Conservation (phyloP, 2,113 vertebrate species). For the Plecotus auritus region DNA sequence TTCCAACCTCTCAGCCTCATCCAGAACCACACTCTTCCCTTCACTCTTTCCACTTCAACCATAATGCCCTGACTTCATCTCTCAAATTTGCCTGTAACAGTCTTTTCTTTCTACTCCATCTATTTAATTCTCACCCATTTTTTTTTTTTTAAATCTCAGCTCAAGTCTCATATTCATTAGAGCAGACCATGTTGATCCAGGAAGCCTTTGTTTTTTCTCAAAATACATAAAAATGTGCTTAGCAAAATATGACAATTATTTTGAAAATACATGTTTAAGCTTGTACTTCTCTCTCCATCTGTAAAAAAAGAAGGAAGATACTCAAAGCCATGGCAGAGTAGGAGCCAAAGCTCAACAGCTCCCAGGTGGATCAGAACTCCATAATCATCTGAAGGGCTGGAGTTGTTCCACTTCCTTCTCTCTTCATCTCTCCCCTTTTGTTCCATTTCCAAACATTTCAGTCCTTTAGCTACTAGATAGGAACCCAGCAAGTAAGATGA, state of each 20-base stretch:
- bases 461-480: background rate
- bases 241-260: background rate
- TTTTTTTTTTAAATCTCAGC: background rate
- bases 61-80: background rate
- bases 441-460: background rate
- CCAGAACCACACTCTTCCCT: background rate
- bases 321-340: background rate
- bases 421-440: background rate
- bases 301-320: background rate
- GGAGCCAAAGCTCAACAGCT: background rate
- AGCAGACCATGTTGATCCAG: background rate
- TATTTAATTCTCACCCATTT: background rate
- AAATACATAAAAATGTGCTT: background rate
- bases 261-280: background rate
- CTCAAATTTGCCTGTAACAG: background rate
- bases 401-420: background rate
- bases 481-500: background rate
- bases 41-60: background rate
- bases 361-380: background rate
- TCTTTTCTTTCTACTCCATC: background rate
- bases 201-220: background rate
- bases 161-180: background rate
- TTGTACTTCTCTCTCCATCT: background rate
- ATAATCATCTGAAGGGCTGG: background rate
- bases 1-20: background rate